Conservation (phyloP, 2,888 invertebrate species). For the Entomobrya multifasciata region DNA sequence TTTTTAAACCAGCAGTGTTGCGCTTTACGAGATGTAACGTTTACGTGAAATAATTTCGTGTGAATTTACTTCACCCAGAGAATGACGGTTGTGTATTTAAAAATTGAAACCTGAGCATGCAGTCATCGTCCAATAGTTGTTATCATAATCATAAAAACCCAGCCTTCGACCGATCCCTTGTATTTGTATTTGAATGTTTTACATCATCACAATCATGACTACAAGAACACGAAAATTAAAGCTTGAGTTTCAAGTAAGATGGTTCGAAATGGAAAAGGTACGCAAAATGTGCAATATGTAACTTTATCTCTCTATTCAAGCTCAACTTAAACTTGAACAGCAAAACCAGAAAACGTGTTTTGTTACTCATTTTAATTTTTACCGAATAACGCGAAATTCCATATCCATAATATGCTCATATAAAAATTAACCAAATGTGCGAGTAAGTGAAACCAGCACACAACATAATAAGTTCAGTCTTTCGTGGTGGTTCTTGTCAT, state of each 20-base stretch:
- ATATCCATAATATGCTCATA: not conserved
- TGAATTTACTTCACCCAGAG: no score
- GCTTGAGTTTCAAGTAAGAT: not conserved
- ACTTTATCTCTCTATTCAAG: no score
- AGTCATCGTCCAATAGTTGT: not conserved
- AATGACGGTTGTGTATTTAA: constrained; percentile 4
- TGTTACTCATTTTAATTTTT: no score
- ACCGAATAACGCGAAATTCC: no score
- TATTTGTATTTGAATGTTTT: not conserved
- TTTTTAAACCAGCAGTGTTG: no score
- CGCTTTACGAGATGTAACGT: no score
- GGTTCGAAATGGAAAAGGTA: not conserved
- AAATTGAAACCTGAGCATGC: constrained; percentile 38
- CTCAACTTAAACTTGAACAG: no score
- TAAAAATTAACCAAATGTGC: not conserved
- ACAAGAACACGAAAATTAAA: constrained; percentile 52
- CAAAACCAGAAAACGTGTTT: not conserved
- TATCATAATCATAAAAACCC: constrained; percentile 35
- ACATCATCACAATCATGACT: constrained; percentile 23
- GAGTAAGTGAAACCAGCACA: not conserved
- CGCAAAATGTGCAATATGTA: not conserved
- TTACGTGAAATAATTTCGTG: no score
- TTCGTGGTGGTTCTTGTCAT: no score
- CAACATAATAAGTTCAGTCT: no score
- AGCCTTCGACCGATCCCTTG: constrained; percentile 26